Evolutionary conservation across 2,113 vertebrate genomes (phyloP).

Genomic region (Narcine bancroftii): DNA sequence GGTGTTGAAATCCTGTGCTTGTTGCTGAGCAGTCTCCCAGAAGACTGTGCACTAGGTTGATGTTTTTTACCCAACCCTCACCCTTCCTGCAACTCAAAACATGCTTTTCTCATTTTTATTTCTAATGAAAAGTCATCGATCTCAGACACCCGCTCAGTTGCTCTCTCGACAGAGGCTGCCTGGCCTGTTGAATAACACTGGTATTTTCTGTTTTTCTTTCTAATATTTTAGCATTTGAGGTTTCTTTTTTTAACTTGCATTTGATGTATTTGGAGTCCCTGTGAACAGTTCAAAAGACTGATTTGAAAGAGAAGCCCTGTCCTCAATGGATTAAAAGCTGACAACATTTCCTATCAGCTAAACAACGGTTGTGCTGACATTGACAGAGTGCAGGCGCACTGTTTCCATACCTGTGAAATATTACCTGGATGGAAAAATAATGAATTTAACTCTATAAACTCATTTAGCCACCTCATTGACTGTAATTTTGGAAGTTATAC

Average conservation of each 20-base stretch:
- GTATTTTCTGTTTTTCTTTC: too few relatives aligned
- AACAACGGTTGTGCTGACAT: background rate
- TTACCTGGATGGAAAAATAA: background rate
- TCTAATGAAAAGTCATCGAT: too few relatives aligned
- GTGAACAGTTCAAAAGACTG: background rate
- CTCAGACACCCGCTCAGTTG: too few relatives aligned
- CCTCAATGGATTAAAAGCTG: background rate
- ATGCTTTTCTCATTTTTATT: too few relatives aligned
- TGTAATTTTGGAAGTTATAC: background rate
- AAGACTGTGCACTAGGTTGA: background rate
- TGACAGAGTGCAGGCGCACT: background rate
- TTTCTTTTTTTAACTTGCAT: too few relatives aligned
- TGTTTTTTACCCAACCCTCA: too few relatives aligned
- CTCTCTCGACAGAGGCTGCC: too few relatives aligned
- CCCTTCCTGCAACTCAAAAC: too few relatives aligned
- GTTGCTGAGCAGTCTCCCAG: background rate
- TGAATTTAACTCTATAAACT: background rate
- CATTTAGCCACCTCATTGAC: background rate
- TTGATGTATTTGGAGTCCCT: background rate
- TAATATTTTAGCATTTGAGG: too few relatives aligned
- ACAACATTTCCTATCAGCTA: background rate
- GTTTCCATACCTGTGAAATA: background rate
- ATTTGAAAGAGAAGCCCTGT: background rate
- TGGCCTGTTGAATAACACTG: too few relatives aligned
- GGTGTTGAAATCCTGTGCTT: background rate